Percentiles rank a stretch among this genome's conserved stretches.
phyloP scores from a whole-genome alignment of 2,797 vertebrate genomes.

The Hapalemur alaotrensis region DNA sequence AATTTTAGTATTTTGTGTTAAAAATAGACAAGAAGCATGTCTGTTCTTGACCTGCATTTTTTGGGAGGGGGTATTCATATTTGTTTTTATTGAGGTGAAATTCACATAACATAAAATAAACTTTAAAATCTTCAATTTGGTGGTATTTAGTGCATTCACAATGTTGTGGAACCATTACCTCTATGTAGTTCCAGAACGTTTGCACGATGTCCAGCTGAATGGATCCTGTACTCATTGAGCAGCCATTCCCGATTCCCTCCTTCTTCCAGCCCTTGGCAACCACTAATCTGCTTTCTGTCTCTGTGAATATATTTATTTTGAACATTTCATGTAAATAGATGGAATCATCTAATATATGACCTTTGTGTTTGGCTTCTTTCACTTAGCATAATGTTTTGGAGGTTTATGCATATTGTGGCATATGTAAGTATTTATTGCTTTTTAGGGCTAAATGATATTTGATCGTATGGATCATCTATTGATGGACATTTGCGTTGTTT shows the following conservation, averaged over 20 bases:
- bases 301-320: not conserved
- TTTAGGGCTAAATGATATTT: not conserved
- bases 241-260: not conserved
- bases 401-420: not conserved
- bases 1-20: not conserved
- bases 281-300: not conserved
- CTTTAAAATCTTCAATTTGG: not conserved
- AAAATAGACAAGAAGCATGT: not conserved
- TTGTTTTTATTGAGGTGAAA: not conserved
- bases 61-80: not conserved
- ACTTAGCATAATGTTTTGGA: not conserved
- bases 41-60: slow-evolving; percentile 13
- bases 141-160: not conserved
- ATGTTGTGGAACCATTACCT: not conserved
- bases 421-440: not conserved
- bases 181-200: not conserved
- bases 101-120: not conserved
- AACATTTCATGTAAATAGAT: not conserved
- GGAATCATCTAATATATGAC: not conserved
- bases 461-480: not conserved
- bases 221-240: not conserved
- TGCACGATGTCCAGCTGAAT: not conserved
- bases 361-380: slow-evolving; percentile 27
- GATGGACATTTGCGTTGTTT: not conserved
- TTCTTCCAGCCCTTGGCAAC: not conserved